A percentile compares a stretch with the other conserved stretches of the same genome.
phyloP scores from a whole-genome alignment of 2,797 vertebrate species.

The Parauchenoglanis ngamensis region DNA sequence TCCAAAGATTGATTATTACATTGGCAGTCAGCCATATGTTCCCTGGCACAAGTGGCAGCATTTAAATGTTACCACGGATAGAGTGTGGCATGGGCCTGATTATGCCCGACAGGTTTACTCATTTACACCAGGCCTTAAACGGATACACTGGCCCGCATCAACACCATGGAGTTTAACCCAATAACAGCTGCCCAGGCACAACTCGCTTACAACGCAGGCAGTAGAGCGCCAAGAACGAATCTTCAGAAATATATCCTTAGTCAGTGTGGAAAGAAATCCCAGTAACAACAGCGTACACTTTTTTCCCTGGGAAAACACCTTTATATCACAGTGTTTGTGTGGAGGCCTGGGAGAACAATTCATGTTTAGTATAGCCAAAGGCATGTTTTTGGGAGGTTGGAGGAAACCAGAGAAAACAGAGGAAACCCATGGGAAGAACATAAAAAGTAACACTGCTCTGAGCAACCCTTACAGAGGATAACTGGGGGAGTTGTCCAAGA shows the following conservation, averaged over 20 bases:
- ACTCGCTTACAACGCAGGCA: background rate
- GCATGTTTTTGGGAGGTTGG: background rate
- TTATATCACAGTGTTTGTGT: background rate
- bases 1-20: background rate
- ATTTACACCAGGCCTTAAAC: conserved; percentile 13
- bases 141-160: background rate
- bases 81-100: conserved; percentile 27
- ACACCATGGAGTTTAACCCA: conserved; percentile 13
- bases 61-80: conserved; percentile 38
- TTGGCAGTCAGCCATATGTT: conserved; percentile 40
- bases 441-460: background rate
- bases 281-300: background rate
- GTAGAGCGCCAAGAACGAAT: conserved; percentile 1
- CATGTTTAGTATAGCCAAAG: background rate
- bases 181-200: conserved; percentile 20
- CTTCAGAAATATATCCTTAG: conserved; percentile 4
- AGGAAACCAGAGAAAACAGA: background rate
- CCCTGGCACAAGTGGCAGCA: conserved; percentile 21
- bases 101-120: conserved; percentile 33
- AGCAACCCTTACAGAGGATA: background rate
- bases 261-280: background rate
- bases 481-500: background rate
- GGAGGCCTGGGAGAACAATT: background rate
- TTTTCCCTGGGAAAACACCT: background rate
- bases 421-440: background rate